Conservation (phyloP, 2,797 vertebrate genomes). For the Salmo trutta region DNA sequence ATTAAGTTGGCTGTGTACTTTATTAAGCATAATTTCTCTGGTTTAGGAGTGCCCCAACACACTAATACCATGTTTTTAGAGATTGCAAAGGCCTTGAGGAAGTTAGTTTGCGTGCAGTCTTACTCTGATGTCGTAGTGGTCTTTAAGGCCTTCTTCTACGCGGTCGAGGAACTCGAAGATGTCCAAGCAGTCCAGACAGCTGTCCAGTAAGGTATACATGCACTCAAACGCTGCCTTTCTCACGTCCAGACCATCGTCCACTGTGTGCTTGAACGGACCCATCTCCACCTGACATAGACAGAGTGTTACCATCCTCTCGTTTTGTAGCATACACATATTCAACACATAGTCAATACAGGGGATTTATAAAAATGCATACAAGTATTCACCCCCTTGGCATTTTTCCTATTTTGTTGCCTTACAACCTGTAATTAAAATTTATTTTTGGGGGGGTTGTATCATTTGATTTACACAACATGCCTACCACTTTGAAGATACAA, state of each 20-base stretch:
- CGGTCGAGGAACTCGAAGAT: conserved; percentile 91
- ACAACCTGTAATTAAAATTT: too few species aligned
- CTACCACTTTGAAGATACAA: too few species aligned
- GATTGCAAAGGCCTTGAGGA: background rate
- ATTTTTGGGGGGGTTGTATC: too few species aligned
- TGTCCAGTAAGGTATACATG: conserved; percentile 94
- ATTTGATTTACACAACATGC: too few species aligned
- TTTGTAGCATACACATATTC: background rate
- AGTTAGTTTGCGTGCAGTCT: background rate
- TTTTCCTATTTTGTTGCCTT: too few species aligned
- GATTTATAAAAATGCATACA: too few species aligned
- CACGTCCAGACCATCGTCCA: conserved; percentile 92
- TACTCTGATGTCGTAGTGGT: conserved; percentile 90
- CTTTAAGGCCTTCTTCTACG: conserved; percentile 92
- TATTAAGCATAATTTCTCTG: background rate
- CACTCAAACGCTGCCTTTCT: conserved; percentile 95
- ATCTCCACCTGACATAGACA: conserved; percentile 86
- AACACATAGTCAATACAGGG: background rate
- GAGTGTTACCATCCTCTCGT: background rate
- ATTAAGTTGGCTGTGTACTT: background rate
- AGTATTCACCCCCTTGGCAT: too few species aligned
- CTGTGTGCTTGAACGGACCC: conserved; percentile 95
- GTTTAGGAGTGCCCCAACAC: background rate
- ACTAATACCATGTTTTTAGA: background rate
- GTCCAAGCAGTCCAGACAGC: conserved; percentile 88